Conservation (phyloP, 2,888 invertebrate genomes). For the Thymelicus sylvestris region DNA sequence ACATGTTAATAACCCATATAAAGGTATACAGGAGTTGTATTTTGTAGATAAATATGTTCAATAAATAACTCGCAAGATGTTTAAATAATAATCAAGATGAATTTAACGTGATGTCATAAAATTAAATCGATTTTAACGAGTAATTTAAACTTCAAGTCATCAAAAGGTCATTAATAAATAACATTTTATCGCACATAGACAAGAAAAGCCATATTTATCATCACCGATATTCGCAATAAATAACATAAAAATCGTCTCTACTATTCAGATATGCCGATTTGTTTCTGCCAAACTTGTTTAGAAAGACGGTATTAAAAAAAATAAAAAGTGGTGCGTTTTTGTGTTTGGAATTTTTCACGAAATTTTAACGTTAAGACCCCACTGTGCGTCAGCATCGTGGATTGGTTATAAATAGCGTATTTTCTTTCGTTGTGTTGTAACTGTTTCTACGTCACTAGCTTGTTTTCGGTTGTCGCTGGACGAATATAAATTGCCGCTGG, state of each 20-base stretch:
- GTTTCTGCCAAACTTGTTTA: neutral
- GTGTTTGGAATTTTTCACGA: neutral
- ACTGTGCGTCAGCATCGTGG: neutral
- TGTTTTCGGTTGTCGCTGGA: neutral
- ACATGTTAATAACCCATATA: no score
- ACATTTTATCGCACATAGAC: neutral
- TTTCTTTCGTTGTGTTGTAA: neutral
- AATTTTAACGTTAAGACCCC: neutral
- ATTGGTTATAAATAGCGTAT: neutral
- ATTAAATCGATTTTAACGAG: no score
- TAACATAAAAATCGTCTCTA: neutral
- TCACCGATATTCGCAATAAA: neutral
- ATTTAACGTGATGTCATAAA: no score
- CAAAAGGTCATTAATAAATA: conserved; percentile 8
- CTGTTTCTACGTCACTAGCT: neutral
- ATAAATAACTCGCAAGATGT: no score
- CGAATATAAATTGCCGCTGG: neutral
- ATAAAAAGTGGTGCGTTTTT: neutral
- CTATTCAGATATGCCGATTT: neutral
- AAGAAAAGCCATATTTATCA: neutral
- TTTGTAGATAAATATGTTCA: no score
- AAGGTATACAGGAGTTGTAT: no score
- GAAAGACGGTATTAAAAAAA: neutral
- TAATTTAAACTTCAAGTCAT: no score
- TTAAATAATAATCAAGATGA: no score